phyloP scores from a whole-genome alignment of 2,797 vertebrate species.

The Sebastes glaucus region DNA sequence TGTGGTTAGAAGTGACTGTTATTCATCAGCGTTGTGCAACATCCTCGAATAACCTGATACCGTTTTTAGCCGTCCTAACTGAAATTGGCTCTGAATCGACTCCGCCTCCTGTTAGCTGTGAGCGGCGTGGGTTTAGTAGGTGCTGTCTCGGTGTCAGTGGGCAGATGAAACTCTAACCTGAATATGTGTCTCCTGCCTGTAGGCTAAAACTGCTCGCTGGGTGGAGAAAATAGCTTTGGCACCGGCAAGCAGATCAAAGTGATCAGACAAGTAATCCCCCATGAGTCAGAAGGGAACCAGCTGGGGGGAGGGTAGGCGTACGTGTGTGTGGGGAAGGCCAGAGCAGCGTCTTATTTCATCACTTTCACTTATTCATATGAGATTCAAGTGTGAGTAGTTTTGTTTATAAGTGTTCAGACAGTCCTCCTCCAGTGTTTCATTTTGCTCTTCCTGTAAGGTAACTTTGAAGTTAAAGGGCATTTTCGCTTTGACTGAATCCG shows the following conservation, averaged over 20 bases:
- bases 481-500: constrained; percentile 74
- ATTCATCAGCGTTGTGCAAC: constrained; percentile 78
- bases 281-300: constrained; percentile 77
- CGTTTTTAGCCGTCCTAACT: constrained; percentile 64
- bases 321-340: constrained; percentile 24
- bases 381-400: constrained; percentile 4
- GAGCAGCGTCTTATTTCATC: constrained; percentile 62
- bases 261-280: constrained; percentile 81
- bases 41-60: constrained; percentile 73
- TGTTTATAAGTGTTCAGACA: constrained; percentile 40
- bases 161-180: constrained; percentile 56
- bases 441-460: constrained; percentile 70
- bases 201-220: constrained; percentile 49
- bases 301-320: constrained; percentile 32
- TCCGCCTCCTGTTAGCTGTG: constrained; percentile 46
- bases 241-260: constrained; percentile 77
- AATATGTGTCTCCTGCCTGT: constrained; percentile 50
- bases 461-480: constrained; percentile 75
- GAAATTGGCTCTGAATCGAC: constrained; percentile 55
- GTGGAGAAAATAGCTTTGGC: constrained; percentile 76
- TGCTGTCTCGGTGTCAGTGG: constrained; percentile 52
- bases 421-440: constrained; percentile 66
- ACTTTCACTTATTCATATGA: constrained; percentile 50
- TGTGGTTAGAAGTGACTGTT: constrained; percentile 76
- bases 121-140: constrained; percentile 44